phyloP scores from a whole-genome alignment of 2,797 vertebrate species.

The Smutsia gigantea region DNA sequence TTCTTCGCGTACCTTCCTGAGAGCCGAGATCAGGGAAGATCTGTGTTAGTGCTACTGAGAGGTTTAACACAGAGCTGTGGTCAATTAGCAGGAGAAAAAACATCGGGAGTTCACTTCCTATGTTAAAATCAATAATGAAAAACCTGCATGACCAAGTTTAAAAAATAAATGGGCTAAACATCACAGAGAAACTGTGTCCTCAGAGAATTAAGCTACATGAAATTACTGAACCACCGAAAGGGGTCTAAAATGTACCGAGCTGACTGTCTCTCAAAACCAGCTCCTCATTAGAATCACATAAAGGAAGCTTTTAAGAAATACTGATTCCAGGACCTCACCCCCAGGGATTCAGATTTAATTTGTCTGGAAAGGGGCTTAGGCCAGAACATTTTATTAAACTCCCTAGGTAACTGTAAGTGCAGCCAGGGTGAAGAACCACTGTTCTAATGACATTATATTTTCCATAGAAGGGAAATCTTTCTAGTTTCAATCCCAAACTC shows the following conservation, averaged over 20 bases:
- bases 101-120: constrained; percentile 34
- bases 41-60: background rate
- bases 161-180: background rate
- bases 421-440: background rate
- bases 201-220: background rate
- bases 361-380: background rate
- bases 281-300: background rate
- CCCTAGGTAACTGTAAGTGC: background rate
- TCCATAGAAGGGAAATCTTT: background rate
- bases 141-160: background rate
- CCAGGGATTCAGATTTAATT: background rate
- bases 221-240: background rate
- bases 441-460: background rate
- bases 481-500: background rate
- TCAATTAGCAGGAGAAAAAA: constrained; percentile 46
- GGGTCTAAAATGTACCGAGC: background rate
- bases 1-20: background rate
- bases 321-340: background rate
- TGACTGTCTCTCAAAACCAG: background rate
- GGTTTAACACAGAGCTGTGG: constrained; percentile 20
- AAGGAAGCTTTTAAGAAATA: background rate
- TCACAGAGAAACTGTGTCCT: background rate
- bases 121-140: constrained; percentile 62
- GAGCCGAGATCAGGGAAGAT: background rate
- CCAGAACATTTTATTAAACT: background rate